Evolutionary conservation across 2,113 vertebrate genomes (phyloP).

Genomic region (Saguinus imperator): DNA sequence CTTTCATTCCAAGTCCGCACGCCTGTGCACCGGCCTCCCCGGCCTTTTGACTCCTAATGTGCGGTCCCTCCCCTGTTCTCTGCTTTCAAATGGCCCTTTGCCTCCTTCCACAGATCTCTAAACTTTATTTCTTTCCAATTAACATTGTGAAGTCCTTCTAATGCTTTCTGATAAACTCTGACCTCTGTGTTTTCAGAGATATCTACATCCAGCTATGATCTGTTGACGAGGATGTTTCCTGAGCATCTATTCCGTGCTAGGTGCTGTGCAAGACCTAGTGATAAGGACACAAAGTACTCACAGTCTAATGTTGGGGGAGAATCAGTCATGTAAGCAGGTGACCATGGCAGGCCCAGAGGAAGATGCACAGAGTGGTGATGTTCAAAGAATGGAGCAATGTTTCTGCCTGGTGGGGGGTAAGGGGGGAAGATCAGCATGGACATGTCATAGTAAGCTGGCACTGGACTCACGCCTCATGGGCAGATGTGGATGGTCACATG

Average conservation of each 20-base stretch:
- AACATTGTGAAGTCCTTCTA: neutral
- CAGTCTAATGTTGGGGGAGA: too few relatives aligned
- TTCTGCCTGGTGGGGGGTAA: neutral
- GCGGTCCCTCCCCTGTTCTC: neutral
- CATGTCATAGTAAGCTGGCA: rapidly evolving
- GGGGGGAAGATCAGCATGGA: neutral
- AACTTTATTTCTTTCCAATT: neutral
- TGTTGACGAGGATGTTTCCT: neutral
- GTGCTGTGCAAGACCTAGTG: neutral
- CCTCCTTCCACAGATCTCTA: neutral
- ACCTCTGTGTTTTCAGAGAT: neutral
- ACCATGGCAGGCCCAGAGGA: neutral
- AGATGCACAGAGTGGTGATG: neutral
- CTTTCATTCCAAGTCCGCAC: neutral
- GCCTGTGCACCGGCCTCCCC: neutral
- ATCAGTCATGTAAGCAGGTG: neutral
- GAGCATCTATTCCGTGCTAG: neutral
- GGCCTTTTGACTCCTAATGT: neutral
- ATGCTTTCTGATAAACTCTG: neutral
- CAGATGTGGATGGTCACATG: neutral
- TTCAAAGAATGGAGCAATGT: neutral
- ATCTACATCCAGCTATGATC: neutral
- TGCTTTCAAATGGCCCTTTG: neutral
- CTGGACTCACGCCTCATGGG: neutral
- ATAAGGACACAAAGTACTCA: neutral